Base-by-base conservation (phyloP, 2,113 vertebrate genomes). In the Ictalurus punctatus region DNA sequence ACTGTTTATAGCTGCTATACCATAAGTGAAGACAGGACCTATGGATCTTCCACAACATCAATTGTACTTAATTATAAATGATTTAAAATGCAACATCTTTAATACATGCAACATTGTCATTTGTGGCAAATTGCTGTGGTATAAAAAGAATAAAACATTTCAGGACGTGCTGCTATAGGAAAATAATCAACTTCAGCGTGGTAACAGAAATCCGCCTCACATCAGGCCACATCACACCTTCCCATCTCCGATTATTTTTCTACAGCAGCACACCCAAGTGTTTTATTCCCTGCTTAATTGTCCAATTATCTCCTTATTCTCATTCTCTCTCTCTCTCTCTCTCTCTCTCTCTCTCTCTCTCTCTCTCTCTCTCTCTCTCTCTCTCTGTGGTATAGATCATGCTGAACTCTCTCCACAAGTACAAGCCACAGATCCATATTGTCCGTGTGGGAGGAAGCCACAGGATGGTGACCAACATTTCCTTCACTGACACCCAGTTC, bases 401-500 rank as follows among this genome's bases (percentile, higher is more conserved):
- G 97, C 52, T 99, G 94, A 98, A 97, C 93, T 99, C 98, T 1
- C 95, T 99, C 85, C 98, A 99, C 88, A 99, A 98, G 74, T 99
- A 99, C 0, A 97, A 99, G 89, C 98, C 98, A 9, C 98, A 99
- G 92, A 96, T 99, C 71, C 97, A 99, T 93, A 98, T 99, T 44
- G 97, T 99, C 27, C 96, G 97, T 0, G 98, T 99, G 0, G 98
- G 98, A 30, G 96, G 96, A 0, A 95, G 95, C 37, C 98, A 98
- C 84, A 96, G 96, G 12, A 97, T 99, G 95, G 97, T 99, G 44
- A 97, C 97, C 92, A 98, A 98, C 92, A 96, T 98, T 61, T 97
- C 98, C 88, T 99, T 99, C 92, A 96, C 96, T 0, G 98, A 99
- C 86, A 98, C 98, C 0, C 98, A 98, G 94, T 99, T 99, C 95